phyloP scores from a whole-genome alignment of 2,113 vertebrate species.

The Phaethornis superciliosus region DNA sequence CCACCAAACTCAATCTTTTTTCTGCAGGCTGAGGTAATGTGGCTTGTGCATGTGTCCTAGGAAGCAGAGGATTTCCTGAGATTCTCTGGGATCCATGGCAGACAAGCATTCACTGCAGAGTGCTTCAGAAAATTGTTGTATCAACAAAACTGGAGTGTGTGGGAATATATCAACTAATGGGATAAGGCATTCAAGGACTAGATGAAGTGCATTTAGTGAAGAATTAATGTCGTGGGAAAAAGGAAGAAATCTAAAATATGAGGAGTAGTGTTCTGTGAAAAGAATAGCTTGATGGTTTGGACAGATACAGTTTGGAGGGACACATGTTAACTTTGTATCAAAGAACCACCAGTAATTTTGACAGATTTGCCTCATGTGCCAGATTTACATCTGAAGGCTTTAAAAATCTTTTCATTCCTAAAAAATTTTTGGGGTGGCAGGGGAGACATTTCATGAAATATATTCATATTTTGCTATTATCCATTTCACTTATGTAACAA shows the following conservation, averaged over 20 bases:
- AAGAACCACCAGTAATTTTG: background rate
- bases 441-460: background rate
- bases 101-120: conserved; percentile 6
- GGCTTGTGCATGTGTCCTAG: background rate
- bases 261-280: background rate
- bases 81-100: conserved; percentile 34
- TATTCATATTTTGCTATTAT: background rate
- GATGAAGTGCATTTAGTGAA: background rate
- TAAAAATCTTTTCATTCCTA: background rate
- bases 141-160: conserved; percentile 5
- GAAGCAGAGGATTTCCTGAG: conserved; percentile 59
- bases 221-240: background rate
- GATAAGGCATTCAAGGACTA: conserved; percentile 1
- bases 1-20: background rate
- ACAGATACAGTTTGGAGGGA: background rate
- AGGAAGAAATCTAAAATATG: background rate
- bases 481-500: background rate
- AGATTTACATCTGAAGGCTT: background rate
- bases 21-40: background rate
- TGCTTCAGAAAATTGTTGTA: conserved; percentile 49
- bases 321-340: background rate
- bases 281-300: background rate
- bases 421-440: background rate
- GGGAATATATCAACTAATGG: background rate
- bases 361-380: background rate